A percentile compares a stretch with the other conserved stretches of the same genome.
These are phyloP conservation scores for Trachelus tabidus DNA, from an alignment of 2,888 invertebrate genomes.

Conservation along the genomic window DNA sequence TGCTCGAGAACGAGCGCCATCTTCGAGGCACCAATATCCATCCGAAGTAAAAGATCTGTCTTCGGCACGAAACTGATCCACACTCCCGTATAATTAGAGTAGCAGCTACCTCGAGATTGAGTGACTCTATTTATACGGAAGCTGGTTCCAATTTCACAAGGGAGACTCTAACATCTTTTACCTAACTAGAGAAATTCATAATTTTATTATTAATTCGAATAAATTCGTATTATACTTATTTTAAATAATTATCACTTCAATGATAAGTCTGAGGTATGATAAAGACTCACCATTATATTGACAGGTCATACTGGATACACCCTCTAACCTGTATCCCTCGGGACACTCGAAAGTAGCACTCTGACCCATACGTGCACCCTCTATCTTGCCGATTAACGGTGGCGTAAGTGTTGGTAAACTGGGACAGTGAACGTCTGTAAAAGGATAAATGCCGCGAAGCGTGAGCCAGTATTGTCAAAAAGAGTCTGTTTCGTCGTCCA, in stretches of 20 bases:
- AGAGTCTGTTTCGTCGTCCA: neutral
- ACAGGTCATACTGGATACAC: constrained; percentile 82
- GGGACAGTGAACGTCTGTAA: constrained; percentile 66
- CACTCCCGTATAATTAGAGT: constrained; percentile 2
- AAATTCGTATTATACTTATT: neutral
- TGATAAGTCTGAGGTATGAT: neutral
- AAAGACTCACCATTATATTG: constrained; percentile 67
- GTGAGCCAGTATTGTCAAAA: neutral
- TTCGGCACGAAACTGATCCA: constrained; percentile 23
- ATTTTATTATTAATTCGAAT: neutral
- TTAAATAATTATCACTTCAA: neutral
- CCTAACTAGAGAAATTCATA: neutral
- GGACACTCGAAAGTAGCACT: constrained; percentile 83
- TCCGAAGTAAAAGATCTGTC: constrained; percentile 22
- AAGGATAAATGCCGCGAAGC: neutral
- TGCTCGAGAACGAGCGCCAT: neutral
- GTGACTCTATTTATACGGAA: neutral
- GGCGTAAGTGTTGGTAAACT: constrained; percentile 67
- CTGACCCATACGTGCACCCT: constrained; percentile 84
- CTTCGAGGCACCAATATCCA: neutral
- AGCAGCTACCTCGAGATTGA: neutral
- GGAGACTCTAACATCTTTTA: neutral
- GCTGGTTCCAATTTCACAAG: neutral
- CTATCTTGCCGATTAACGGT: constrained; percentile 77
- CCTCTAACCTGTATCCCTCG: constrained; percentile 82